Conservation (phyloP, 2,113 vertebrate species). For the Zosterops borbonicus region DNA sequence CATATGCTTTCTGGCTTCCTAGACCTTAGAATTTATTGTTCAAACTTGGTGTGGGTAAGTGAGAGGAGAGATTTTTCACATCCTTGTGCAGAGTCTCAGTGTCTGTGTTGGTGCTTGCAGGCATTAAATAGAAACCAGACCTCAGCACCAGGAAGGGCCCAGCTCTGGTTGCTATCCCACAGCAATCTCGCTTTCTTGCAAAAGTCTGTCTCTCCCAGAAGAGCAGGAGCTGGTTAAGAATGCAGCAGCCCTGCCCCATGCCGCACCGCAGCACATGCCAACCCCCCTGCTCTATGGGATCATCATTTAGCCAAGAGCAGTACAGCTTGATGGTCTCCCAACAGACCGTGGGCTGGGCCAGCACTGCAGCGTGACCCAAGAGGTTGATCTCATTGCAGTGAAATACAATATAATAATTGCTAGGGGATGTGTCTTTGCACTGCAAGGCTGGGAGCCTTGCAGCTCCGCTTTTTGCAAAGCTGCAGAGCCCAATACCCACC, state of each 20-base stretch:
- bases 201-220: background rate
- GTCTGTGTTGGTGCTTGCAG: background rate
- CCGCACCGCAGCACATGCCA: fast-evolving
- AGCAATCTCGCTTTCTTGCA: fast-evolving
- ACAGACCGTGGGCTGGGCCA: background rate
- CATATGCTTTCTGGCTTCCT: background rate
- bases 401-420: slow-evolving; percentile 6
- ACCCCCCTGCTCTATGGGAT: background rate
- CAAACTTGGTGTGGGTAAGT: background rate
- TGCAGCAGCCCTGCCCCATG: background rate
- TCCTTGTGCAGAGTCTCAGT: fast-evolving
- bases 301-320: background rate
- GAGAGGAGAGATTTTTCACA: background rate
- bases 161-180: background rate
- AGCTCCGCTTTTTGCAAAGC: background rate
- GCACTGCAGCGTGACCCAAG: background rate
- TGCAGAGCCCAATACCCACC: background rate
- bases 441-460: background rate
- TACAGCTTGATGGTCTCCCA: background rate
- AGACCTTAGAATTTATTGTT: background rate
- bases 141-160: background rate
- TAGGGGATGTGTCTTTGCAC: background rate
- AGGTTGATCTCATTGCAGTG: background rate
- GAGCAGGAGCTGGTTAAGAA: background rate
- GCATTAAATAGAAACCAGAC: background rate